Percentiles rank a stretch among this genome's conserved stretches.
Conservation (phyloP, 2,888 invertebrate genomes). For the Lacanobia oleracea region DNA sequence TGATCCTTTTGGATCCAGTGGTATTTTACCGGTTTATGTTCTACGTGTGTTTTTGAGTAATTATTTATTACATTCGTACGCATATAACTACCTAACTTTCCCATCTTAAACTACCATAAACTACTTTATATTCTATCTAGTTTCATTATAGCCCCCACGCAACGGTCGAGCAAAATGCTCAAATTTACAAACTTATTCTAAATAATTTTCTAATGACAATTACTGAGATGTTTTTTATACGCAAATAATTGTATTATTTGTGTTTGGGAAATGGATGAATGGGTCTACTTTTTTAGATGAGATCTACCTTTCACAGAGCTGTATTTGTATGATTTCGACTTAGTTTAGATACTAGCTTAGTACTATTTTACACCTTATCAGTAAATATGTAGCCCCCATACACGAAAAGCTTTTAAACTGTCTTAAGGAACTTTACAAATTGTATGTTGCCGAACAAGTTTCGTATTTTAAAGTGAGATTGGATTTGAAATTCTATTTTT, state of each 20-base stretch:
- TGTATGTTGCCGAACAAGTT: not conserved
- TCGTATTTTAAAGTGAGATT: no score
- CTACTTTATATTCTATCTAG: not conserved
- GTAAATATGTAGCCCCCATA: conserved; percentile 32
- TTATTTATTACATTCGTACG: not conserved
- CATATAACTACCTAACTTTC: not conserved
- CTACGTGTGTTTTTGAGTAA: not conserved
- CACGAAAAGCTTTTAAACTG: conserved; percentile 43
- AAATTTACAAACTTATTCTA: conserved; percentile 22
- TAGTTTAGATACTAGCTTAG: conserved; percentile 11
- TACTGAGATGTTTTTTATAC: conserved; percentile 9
- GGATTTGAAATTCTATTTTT: no score
- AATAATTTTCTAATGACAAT: conserved; percentile 5
- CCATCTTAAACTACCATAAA: not conserved
- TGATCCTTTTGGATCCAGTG: no score
- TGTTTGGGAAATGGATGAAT: conserved; percentile 11
- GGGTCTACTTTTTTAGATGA: conserved; percentile 25
- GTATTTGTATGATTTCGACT: not conserved
- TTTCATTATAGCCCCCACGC: not conserved
- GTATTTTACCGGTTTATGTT: no score
- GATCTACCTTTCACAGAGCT: conserved; percentile 25
- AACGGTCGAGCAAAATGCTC: not conserved
- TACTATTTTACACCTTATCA: conserved; percentile 2
- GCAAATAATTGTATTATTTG: conserved; percentile 17
- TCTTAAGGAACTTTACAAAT: not conserved